A percentile compares a stretch with the other conserved stretches of the same genome.
Conservation (phyloP, 2,113 vertebrate species). For the Scomber scombrus region DNA sequence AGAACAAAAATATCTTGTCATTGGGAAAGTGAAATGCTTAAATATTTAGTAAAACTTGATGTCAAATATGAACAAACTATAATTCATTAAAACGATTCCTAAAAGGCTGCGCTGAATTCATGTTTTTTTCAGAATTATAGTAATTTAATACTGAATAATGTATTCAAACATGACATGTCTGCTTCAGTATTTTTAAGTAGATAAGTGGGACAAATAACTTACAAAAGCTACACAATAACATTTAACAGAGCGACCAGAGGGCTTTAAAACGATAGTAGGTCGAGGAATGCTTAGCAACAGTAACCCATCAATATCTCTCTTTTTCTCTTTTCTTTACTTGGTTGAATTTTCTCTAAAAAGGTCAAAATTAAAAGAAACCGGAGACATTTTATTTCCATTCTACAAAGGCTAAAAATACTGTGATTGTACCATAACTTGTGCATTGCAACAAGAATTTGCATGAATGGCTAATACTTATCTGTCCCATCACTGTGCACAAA, state of each 20-base stretch:
- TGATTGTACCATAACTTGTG: neutral
- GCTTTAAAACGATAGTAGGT: constrained; percentile 14
- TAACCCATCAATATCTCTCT: neutral
- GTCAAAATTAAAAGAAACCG: constrained; percentile 33
- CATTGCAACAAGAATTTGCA: neutral
- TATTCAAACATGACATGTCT: neutral
- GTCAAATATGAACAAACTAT: neutral
- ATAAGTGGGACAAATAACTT: neutral
- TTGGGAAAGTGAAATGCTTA: neutral
- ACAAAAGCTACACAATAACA: neutral
- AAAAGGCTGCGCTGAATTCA: neutral
- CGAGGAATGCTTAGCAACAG: neutral
- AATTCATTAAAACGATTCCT: neutral
- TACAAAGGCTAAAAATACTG: neutral
- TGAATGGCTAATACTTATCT: neutral
- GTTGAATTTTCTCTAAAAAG: constrained; percentile 15
- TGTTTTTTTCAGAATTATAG: neutral
- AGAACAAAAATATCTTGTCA: neutral
- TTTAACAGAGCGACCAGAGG: constrained; percentile 6
- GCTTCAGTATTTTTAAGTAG: neutral
- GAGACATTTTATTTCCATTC: neutral
- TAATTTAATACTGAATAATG: neutral
- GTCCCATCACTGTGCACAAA: constrained; percentile 9
- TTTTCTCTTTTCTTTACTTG: neutral
- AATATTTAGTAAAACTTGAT: neutral